These are phyloP conservation scores for Caranx melampygus DNA, from an alignment of 2,113 vertebrate species.

Conservation along the genomic window DNA sequence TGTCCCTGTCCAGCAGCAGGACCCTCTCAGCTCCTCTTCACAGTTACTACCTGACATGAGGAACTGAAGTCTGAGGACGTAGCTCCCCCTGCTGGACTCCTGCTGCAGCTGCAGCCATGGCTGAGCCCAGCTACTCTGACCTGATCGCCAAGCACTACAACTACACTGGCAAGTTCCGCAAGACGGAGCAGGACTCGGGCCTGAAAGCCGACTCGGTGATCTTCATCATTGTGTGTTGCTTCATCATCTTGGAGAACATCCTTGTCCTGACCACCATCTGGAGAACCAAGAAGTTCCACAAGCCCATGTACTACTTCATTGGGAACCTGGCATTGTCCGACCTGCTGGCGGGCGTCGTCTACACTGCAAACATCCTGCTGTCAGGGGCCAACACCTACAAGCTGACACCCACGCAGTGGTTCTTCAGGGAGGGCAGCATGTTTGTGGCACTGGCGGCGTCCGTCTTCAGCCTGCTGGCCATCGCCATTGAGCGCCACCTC, in stretches of 20 bases:
- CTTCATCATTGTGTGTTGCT: slow-evolving; percentile 98
- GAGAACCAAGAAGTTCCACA: slow-evolving; percentile 99
- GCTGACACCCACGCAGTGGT: slow-evolving; percentile 94
- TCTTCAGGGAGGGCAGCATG: slow-evolving; percentile 96
- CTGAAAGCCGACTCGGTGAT: slow-evolving; percentile 91
- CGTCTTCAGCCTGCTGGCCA: slow-evolving; percentile 96
- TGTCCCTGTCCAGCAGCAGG: slow-evolving; percentile 45
- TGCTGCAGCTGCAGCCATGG: slow-evolving; percentile 65
- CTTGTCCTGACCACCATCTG: slow-evolving; percentile 97
- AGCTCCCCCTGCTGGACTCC: slow-evolving; percentile 70
- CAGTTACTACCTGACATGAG: slow-evolving; percentile 71
- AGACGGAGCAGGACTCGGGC: slow-evolving; percentile 81
- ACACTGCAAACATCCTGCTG: slow-evolving; percentile 93
- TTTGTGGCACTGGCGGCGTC: slow-evolving; percentile 97
- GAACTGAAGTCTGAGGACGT: slow-evolving; percentile 55
- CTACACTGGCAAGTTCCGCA: slow-evolving; percentile 92
- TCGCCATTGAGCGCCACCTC: slow-evolving; percentile 96
- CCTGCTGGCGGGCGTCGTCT: slow-evolving; percentile 94
- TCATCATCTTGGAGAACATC: slow-evolving; percentile 97
- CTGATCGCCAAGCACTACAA: slow-evolving; percentile 96
- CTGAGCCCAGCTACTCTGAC: slow-evolving; percentile 86
- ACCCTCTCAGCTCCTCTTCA: slow-evolving; percentile 49
- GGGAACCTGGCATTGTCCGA: slow-evolving; percentile 98
- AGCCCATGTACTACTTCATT: slow-evolving; percentile 99
- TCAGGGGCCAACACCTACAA: slow-evolving; percentile 95